Evolutionary conservation across 2,888 invertebrate genomes (phyloP), one percentile per base, ranked within the genome.

Genomic region (Cephus runcator): DNA sequence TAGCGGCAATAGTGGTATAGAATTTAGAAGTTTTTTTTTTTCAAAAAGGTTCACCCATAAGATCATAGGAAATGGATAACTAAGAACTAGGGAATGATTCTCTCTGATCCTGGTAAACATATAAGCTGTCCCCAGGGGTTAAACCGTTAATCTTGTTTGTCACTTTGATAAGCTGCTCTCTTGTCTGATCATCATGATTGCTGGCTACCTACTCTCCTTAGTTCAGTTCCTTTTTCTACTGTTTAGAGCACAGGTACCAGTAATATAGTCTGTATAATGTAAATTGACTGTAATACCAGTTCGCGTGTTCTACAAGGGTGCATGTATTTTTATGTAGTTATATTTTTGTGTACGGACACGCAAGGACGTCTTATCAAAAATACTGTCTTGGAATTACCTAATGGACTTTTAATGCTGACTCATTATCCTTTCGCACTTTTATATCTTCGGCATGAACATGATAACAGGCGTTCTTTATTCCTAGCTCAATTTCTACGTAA

Each of bases 371-470:
- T 56, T 56, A 56, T 56, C 56, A 23, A 56, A 56, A 56, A 23
- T 56, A 56, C 56, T 56, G 56, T 56, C 56, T 56, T 23, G 23
- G 23, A 56, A 56, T 23, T 56, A 56, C 56, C 15, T 71, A 71
- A 71, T 71, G 71, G 71, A 71, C 31, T 71, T 71, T 71, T 71
- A 71, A 71, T 71, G 71, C 71, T 15, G 71, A 71, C 33, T 15
- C 71, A 33, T 71, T 71, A 33, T 71, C 71, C 31, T 71, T 71
- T 71, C 71, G 71, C 71, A 71, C 71, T 33, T 71, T 33, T 31
- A 31, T 33, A 31, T 33, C 12, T 33, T 71, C 31, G 71, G 11
- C 33, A 71, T 71, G 33, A 56, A 56, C 56, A 23, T 23, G 56
- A 56, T 56, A 56, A 56, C 56, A 15, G 56, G 23, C 15, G 23